Evolutionary conservation across 2,888 invertebrate genomes (phyloP).

Genomic region (Prosopocoilus inquinatus): DNA sequence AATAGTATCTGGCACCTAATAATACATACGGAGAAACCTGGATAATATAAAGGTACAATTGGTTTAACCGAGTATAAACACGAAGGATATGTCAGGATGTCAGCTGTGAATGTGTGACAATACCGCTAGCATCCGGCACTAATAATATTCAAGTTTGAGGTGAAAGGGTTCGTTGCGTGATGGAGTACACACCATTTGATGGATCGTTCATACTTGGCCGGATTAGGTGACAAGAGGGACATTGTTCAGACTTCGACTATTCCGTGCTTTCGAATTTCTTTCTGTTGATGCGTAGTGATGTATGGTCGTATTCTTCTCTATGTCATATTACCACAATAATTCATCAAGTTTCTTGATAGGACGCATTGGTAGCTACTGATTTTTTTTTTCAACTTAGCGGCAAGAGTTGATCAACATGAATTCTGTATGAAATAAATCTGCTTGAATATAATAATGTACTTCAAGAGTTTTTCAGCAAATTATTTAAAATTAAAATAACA

Average conservation of each 20-base stretch:
- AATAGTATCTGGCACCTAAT: too few relatives aligned
- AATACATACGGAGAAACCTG: too few relatives aligned
- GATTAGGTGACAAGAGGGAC: slow-evolving; percentile 24
- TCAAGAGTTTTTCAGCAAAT: too few relatives aligned
- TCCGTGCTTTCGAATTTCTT: slow-evolving; percentile 2
- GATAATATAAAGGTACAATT: slow-evolving; percentile 4
- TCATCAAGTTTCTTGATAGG: too few relatives aligned
- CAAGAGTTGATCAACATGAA: too few relatives aligned
- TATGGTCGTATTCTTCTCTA: slow-evolving; percentile 3
- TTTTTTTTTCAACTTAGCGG: too few relatives aligned
- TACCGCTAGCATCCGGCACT: slow-evolving; percentile 12
- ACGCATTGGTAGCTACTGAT: too few relatives aligned
- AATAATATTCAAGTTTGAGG: slow-evolving; percentile 10
- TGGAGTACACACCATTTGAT: slow-evolving; percentile 22
- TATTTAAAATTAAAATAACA: too few relatives aligned
- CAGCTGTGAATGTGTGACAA: slow-evolving; percentile 11
- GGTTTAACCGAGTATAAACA: slow-evolving; percentile 15
- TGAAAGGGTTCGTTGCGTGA: slow-evolving; percentile 11
- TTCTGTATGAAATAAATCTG: too few relatives aligned
- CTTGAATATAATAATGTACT: too few relatives aligned
- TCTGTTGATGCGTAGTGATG: slow-evolving; percentile 23
- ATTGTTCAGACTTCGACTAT: background rate
- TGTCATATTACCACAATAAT: too few relatives aligned
- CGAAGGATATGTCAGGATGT: slow-evolving; percentile 16
- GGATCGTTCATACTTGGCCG: slow-evolving; percentile 24